Evolutionary conservation across 2,113 vertebrate genomes (phyloP).

Genomic region (Dipodomys stephensi): DNA sequence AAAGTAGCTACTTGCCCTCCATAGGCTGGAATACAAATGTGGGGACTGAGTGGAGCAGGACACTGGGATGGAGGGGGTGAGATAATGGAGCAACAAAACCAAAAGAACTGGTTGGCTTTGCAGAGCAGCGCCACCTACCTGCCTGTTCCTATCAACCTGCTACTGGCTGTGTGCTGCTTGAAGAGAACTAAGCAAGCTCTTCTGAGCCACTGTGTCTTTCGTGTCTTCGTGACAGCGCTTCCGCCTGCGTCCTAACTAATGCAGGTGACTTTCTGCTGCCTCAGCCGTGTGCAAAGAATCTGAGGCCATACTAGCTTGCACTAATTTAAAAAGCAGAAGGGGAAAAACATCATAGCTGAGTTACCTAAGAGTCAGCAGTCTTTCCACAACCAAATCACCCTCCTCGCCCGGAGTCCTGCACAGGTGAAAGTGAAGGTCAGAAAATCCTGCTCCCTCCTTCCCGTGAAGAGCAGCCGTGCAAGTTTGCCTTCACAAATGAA

Average conservation of each 20-base stretch:
- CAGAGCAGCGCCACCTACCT: conserved; percentile 53
- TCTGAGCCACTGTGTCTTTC: not conserved
- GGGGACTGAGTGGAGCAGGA: not conserved
- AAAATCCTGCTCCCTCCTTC: not conserved
- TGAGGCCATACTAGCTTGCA: conserved; percentile 35
- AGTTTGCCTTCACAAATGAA: not conserved
- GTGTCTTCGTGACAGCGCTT: conserved; percentile 52
- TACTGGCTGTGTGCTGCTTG: no score
- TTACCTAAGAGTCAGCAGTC: conserved; percentile 59
- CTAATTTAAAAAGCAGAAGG: conserved; percentile 73
- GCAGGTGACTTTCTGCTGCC: conserved; percentile 66
- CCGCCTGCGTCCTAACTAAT: conserved; percentile 56
- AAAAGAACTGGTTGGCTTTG: not conserved
- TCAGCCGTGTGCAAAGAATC: conserved; percentile 60
- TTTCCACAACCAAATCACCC: conserved; percentile 19
- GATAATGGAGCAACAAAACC: no score
- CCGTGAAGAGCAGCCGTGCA: not conserved
- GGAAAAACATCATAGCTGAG: conserved; percentile 4
- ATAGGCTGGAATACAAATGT: not conserved
- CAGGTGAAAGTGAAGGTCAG: conserved; percentile 18
- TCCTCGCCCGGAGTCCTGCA: not conserved
- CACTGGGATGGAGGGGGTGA: no score
- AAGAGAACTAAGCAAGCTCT: not conserved
- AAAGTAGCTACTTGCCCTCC: not conserved
- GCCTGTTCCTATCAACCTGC: accelerated